Percentiles rank a stretch among this genome's conserved stretches.
phyloP scores from a whole-genome alignment of 2,797 vertebrate genomes.

The Bovichtus diacanthus region DNA sequence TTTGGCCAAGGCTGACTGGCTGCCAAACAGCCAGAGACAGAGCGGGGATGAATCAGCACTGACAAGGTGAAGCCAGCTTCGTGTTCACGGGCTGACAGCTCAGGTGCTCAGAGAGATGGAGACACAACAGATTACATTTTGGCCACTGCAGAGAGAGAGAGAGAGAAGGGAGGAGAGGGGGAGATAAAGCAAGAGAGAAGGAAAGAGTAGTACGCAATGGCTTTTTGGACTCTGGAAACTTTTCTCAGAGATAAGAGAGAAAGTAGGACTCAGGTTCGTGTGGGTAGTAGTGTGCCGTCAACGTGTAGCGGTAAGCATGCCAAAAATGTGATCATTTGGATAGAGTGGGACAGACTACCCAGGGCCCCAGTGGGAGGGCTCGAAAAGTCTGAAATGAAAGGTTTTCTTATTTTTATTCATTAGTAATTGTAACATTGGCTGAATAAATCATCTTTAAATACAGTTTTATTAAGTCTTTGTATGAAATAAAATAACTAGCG shows the following conservation, averaged over 20 bases:
- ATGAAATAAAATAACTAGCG: too few species aligned
- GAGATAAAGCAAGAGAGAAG: conserved; percentile 10
- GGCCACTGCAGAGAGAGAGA: conserved; percentile 56
- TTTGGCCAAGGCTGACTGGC: conserved; percentile 78
- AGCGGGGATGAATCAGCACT: conserved; percentile 76
- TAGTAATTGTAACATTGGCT: too few species aligned
- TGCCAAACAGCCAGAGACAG: conserved; percentile 78
- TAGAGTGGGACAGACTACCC: too few species aligned
- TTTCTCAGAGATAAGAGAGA: conserved; percentile 46
- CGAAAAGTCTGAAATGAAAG: too few species aligned
- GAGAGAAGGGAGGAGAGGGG: background rate
- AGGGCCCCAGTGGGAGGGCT: too few species aligned
- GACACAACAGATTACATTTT: conserved; percentile 80
- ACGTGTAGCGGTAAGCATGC: too few species aligned
- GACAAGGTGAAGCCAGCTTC: conserved; percentile 76
- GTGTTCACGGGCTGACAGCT: conserved; percentile 77
- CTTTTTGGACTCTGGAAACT: conserved; percentile 48
- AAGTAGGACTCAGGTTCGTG: conserved; percentile 15
- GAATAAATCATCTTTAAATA: too few species aligned
- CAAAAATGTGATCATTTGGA: too few species aligned
- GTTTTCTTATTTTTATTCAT: too few species aligned
- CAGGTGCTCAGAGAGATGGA: conserved; percentile 79
- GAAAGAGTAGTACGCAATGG: conserved; percentile 37
- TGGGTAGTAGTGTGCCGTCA: background rate
- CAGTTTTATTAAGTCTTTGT: too few species aligned